Conservation (phyloP, 1,140 invertebrate genomes). For the Hypothenemus hampei region DNA sequence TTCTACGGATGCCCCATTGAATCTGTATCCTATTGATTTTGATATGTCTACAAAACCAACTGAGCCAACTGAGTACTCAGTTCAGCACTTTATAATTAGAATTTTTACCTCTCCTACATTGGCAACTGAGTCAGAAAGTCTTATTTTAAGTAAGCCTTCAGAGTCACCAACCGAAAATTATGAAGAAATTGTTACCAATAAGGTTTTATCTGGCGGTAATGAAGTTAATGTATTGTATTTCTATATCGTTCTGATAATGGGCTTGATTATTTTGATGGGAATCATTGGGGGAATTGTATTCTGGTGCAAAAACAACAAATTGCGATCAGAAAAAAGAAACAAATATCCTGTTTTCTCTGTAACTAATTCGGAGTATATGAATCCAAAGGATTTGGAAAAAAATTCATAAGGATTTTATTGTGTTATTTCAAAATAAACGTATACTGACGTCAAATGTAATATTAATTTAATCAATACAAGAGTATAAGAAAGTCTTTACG, state of each 20-base stretch:
- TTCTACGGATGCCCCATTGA: conserved; percentile 8
- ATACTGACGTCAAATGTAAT: neutral
- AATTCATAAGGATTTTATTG: neutral
- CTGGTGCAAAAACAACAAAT: conserved; percentile 13
- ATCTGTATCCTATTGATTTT: conserved; percentile 1
- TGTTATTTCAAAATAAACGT: neutral
- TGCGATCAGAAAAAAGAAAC: conserved; percentile 13
- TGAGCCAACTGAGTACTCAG: neutral
- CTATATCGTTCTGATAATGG: conserved; percentile 5
- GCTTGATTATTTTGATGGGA: neutral
- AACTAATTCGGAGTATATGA: conserved; percentile 6
- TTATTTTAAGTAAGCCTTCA: too few relatives aligned
- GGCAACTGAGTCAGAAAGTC: too few relatives aligned
- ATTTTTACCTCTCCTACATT: too few relatives aligned
- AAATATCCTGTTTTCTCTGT: conserved; percentile 10
- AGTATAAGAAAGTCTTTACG: neutral
- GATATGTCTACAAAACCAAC: neutral
- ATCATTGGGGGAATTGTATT: conserved; percentile 1
- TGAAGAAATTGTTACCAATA: neutral
- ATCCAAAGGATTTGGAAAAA: conserved; percentile 4
- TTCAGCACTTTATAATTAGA: too few relatives aligned
- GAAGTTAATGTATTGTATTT: neutral
- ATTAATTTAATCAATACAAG: neutral
- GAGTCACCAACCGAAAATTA: neutral
- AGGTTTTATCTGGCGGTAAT: neutral